Conservation (phyloP, 2,888 invertebrate species). For the Diarsia dahlii region DNA sequence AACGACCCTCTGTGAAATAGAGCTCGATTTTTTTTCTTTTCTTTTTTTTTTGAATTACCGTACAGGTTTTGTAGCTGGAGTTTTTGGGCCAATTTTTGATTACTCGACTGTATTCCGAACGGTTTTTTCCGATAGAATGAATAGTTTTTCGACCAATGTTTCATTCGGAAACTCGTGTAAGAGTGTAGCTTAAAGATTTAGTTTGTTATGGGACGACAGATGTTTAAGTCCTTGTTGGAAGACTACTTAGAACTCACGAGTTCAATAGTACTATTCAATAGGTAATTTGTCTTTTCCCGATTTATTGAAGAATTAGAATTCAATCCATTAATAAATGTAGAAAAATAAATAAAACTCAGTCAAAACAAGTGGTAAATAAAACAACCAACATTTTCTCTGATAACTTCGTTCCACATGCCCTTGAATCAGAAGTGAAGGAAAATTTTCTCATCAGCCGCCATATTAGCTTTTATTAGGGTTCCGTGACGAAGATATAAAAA, state of each 20-base stretch:
- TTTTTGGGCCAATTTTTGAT: slow-evolving; percentile 57
- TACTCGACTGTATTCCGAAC: slow-evolving; percentile 36
- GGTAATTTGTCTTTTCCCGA: not conserved
- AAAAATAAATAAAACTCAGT: not conserved
- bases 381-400: slow-evolving; percentile 17
- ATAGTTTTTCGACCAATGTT: slow-evolving; percentile 41
- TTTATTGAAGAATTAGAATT: not conserved
- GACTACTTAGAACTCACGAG: not conserved
- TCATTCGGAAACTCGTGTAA: slow-evolving; percentile 3
- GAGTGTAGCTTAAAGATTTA: slow-evolving; percentile 19
- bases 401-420: slow-evolving; percentile 24
- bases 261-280: not conserved
- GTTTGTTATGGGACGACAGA: slow-evolving; percentile 3
- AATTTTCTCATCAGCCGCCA: slow-evolving; percentile 60
- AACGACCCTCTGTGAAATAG: slow-evolving; percentile 70
- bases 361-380: slow-evolving; percentile 17
- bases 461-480: slow-evolving; percentile 65
- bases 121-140: slow-evolving; percentile 44
- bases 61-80: slow-evolving; percentile 57
- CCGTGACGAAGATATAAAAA: slow-evolving; percentile 60
- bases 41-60: slow-evolving; percentile 66
- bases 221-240: not conserved
- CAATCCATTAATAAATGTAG: not conserved
- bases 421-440: slow-evolving; percentile 40
- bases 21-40: slow-evolving; percentile 56